phyloP scores from a whole-genome alignment of 2,888 invertebrate species.

The Mactromeris polynyma region DNA sequence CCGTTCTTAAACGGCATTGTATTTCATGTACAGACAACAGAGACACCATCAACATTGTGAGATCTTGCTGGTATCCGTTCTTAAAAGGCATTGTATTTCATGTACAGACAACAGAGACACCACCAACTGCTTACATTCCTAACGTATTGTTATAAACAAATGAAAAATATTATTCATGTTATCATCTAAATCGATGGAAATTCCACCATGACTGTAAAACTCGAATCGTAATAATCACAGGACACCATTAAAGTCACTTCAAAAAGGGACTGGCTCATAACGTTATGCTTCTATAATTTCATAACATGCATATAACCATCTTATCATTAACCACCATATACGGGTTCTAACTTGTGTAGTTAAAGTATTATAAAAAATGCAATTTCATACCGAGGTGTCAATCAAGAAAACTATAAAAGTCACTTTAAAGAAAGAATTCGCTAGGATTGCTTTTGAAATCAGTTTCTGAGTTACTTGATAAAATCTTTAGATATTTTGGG shows the following conservation, averaged over 20 bases:
- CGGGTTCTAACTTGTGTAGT: slow-evolving; percentile 61
- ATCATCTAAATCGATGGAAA: background rate
- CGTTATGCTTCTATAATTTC: slow-evolving; percentile 64
- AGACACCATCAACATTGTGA: no score
- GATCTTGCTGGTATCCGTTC: no score
- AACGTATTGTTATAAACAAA: no score
- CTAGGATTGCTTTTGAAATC: slow-evolving; percentile 14
- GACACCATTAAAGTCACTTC: slow-evolving; percentile 66
- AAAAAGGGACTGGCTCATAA: slow-evolving; percentile 45
- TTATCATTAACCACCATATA: slow-evolving; percentile 52
- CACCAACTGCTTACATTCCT: no score
- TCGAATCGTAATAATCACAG: slow-evolving; percentile 3
- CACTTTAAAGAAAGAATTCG: slow-evolving; percentile 42
- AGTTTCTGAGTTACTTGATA: background rate
- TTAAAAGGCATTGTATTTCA: no score
- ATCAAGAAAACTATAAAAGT: slow-evolving; percentile 67
- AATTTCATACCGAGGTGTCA: slow-evolving; percentile 55
- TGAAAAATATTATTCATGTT: no score
- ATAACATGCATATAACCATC: slow-evolving; percentile 58
- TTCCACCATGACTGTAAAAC: background rate
- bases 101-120: no score
- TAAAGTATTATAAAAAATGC: slow-evolving; percentile 66
- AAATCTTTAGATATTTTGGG: background rate
- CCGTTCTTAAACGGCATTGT: no score
- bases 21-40: no score